Conservation (phyloP, 2,113 vertebrate species). For the Oncorhynchus mykiss region DNA sequence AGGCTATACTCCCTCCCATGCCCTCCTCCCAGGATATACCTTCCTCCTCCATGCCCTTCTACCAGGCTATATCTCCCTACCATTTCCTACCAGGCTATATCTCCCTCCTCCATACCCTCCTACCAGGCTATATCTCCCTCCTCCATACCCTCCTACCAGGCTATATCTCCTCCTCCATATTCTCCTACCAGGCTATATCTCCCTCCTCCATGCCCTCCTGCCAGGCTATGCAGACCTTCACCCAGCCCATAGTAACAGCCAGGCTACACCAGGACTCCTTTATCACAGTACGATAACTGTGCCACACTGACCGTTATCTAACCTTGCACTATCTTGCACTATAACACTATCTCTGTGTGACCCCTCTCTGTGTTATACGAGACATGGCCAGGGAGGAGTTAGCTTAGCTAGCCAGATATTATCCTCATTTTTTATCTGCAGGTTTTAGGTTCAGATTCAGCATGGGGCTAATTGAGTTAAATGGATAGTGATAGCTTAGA, state of each 20-base stretch:
- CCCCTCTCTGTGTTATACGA: background rate
- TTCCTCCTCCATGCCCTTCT: background rate
- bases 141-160: background rate
- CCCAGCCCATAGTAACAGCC: background rate
- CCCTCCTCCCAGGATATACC: too few species aligned
- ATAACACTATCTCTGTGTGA: background rate
- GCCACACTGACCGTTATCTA: constrained; percentile 33
- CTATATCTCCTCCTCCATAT: too few species aligned
- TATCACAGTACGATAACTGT: constrained; percentile 28
- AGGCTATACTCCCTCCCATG: background rate
- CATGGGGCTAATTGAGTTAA: constrained; percentile 69
- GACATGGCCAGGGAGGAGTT: background rate
- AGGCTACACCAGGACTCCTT: constrained; percentile 33
- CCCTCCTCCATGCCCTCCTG: background rate
- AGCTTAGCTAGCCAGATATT: constrained; percentile 25
- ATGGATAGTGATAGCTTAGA: constrained; percentile 69
- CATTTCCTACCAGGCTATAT: too few species aligned
- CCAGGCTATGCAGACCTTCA: background rate
- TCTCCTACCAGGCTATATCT: background rate
- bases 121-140: background rate
- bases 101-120: background rate
- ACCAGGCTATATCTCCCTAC: too few species aligned
- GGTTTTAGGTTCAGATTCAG: constrained; percentile 33
- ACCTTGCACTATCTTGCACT: constrained; percentile 6
- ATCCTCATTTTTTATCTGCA: constrained; percentile 43